phyloP scores from a whole-genome alignment of 2,113 vertebrate species.

The Suncus etruscus region DNA sequence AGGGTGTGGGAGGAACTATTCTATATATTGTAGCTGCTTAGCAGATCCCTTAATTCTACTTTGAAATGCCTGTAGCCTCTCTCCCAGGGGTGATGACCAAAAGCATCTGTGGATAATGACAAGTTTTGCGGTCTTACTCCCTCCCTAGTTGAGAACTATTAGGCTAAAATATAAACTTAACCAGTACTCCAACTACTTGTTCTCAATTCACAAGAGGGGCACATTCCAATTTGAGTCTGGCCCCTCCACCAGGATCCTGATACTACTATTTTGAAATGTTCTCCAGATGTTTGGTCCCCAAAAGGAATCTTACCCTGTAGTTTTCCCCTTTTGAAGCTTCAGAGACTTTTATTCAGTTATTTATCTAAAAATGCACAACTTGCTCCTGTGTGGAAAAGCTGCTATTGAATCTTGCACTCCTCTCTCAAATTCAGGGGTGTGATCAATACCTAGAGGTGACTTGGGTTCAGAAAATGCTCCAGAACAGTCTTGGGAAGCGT shows the following conservation, averaged over 20 bases:
- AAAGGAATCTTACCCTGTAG: neutral
- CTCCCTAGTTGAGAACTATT: neutral
- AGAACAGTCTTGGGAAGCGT: slow-evolving; percentile 15
- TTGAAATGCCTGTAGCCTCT: neutral
- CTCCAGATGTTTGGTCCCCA: neutral
- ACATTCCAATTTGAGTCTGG: neutral
- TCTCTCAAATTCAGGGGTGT: neutral
- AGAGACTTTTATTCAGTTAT: neutral
- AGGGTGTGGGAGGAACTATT: neutral
- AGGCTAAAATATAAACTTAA: neutral
- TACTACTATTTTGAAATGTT: neutral
- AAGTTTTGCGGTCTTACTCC: neutral
- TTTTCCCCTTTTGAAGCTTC: neutral
- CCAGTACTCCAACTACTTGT: neutral
- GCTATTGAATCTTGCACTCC: neutral
- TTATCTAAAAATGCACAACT: neutral
- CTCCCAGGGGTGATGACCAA: neutral
- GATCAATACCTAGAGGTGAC: neutral
- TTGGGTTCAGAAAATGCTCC: neutral
- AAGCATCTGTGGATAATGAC: neutral
- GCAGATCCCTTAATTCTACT: neutral
- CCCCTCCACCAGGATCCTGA: neutral
- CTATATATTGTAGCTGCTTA: neutral
- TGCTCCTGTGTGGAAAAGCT: no score
- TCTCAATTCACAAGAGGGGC: neutral